These are phyloP conservation scores for Pseudococcus longispinus DNA, from an alignment of 2,888 invertebrate genomes.

Conservation along the genomic window DNA sequence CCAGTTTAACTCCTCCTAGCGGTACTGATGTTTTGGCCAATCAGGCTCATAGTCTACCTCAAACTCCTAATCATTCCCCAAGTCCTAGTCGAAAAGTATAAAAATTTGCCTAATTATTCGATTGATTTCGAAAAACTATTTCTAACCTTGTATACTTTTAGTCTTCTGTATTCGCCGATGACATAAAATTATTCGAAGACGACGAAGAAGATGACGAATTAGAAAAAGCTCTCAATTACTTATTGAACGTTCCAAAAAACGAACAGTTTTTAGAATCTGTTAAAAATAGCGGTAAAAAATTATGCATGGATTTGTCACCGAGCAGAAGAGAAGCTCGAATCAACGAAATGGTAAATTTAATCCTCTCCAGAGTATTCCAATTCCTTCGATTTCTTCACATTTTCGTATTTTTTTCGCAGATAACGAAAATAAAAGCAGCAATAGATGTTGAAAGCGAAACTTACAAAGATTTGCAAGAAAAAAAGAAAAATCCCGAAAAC, in stretches of 20 bases:
- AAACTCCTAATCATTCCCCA: conserved; percentile 78
- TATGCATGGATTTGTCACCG: conserved; percentile 76
- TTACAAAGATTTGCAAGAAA: conserved; percentile 65
- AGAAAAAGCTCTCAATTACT: conserved; percentile 50
- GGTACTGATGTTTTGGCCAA: conserved; percentile 63
- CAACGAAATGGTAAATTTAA: conserved; percentile 78
- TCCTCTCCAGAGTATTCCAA: not conserved
- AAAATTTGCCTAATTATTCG: not conserved
- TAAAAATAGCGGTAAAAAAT: conserved; percentile 82
- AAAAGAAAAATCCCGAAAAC: conserved; percentile 63
- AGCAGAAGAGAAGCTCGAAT: conserved; percentile 78
- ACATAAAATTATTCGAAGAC: conserved; percentile 51
- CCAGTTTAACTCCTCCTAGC: conserved; percentile 72
- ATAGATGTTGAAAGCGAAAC: conserved; percentile 73
- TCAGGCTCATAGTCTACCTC: conserved; percentile 70
- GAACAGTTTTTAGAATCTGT: conserved; percentile 88
- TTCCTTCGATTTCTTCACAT: not conserved
- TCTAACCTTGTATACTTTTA: conserved; percentile 11
- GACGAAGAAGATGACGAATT: conserved; percentile 48
- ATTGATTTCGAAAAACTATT: not conserved
- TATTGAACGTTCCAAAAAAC: conserved; percentile 64
- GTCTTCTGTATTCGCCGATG: conserved; percentile 41
- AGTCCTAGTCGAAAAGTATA: conserved; percentile 65
- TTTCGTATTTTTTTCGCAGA: conserved; percentile 65
- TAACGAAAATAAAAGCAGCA: conserved; percentile 76